Evolutionary conservation across 2,888 invertebrate species (phyloP).

Genomic region (Alloplasta piceator): DNA sequence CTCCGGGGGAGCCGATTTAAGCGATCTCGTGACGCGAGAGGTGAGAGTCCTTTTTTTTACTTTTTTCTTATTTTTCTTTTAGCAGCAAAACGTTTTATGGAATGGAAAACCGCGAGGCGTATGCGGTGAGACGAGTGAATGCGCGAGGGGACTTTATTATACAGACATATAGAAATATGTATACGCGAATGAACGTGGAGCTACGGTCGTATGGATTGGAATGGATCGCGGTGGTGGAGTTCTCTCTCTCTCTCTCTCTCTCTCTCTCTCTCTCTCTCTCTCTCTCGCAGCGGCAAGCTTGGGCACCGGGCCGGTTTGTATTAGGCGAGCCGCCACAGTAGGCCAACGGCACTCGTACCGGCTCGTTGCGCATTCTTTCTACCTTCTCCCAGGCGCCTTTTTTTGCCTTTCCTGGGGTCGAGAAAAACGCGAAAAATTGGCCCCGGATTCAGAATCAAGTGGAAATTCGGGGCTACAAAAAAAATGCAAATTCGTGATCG

Average conservation of each 20-base stretch:
- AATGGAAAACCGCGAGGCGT: constrained; percentile 36
- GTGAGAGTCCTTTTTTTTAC: constrained; percentile 48
- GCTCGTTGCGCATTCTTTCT: constrained; percentile 73
- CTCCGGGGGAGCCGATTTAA: constrained; percentile 13
- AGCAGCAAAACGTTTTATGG: constrained; percentile 43
- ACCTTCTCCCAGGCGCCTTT: constrained; percentile 25
- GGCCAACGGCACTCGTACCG: constrained; percentile 81
- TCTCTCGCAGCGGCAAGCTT: constrained; percentile 53
- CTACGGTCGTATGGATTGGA: constrained; percentile 59
- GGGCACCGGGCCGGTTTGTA: constrained; percentile 60
- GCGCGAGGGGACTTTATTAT: constrained; percentile 6
- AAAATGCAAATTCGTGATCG: background rate
- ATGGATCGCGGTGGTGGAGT: constrained; percentile 61
- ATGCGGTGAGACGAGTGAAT: constrained; percentile 63
- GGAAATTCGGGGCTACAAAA: too few species aligned
- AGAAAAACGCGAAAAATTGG: background rate
- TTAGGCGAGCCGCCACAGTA: constrained; percentile 76
- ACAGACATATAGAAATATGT: background rate
- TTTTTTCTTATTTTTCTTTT: background rate
- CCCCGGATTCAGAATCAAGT: too few species aligned
- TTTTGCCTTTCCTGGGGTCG: constrained; percentile 1
- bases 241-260: constrained; percentile 25
- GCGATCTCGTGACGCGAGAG: constrained; percentile 20
- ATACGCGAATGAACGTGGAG: constrained; percentile 21
- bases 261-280: background rate